phyloP scores from a whole-genome alignment of 2,797 vertebrate genomes.

The Artibeus jamaicensis region DNA sequence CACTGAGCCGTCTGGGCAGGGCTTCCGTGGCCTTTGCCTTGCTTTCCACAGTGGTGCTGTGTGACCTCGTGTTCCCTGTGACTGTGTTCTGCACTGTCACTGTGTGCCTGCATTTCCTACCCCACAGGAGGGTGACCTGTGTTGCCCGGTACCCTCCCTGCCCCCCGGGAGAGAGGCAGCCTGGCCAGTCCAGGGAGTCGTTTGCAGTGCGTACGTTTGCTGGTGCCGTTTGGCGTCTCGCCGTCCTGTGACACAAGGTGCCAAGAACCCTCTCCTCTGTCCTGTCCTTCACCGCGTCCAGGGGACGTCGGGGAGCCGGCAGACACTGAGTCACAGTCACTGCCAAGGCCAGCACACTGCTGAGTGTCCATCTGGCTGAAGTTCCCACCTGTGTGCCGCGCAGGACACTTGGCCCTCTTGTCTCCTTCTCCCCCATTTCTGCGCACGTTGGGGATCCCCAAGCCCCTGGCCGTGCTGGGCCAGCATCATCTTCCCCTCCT shows the following conservation, averaged over 20 bases:
- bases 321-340: background rate
- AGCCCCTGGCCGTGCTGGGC: too few species aligned
- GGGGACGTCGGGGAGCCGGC: background rate
- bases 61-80: background rate
- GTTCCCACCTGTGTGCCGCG: background rate
- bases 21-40: background rate
- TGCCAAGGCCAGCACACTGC: background rate
- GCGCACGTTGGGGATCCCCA: fast-evolving
- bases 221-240: slow-evolving; percentile 41
- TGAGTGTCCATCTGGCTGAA: background rate
- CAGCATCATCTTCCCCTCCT: too few species aligned
- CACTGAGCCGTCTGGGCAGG: too few species aligned
- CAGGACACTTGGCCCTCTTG: background rate
- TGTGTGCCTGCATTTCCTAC: fast-evolving
- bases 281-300: background rate
- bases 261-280: slow-evolving; percentile 26
- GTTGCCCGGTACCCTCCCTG: slow-evolving; percentile 35
- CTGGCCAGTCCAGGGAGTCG: slow-evolving; percentile 41
- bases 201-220: slow-evolving; percentile 40
- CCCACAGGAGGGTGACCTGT: background rate
- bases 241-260: background rate
- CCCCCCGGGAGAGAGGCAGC: background rate
- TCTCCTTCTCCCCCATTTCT: background rate
- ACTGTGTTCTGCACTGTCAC: fast-evolving
- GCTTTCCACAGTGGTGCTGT: background rate